phyloP scores from a whole-genome alignment of 2,888 invertebrate species.

The Acronicta psi region DNA sequence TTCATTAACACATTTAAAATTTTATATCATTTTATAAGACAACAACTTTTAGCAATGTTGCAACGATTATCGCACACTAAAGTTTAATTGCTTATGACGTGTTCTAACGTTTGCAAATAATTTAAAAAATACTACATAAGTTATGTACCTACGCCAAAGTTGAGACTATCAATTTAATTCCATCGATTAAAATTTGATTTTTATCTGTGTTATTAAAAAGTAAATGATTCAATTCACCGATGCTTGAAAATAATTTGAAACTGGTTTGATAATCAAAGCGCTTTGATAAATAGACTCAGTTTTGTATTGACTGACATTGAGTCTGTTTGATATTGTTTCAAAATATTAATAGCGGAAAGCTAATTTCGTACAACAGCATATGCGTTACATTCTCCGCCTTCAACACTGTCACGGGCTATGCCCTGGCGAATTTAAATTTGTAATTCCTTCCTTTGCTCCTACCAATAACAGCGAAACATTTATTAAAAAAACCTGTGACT shows the following conservation, averaged over 20 bases:
- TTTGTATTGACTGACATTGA: slow-evolving; percentile 3
- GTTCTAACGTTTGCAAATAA: slow-evolving; percentile 36
- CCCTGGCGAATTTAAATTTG: slow-evolving; percentile 87
- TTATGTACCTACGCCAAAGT: slow-evolving; percentile 16
- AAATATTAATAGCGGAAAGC: slow-evolving; percentile 28
- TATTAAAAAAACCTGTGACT: slow-evolving; percentile 79
- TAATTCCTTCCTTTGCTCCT: slow-evolving; percentile 80
- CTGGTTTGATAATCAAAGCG: slow-evolving; percentile 5
- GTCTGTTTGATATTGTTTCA: slow-evolving; percentile 1
- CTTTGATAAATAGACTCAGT: slow-evolving; percentile 15
- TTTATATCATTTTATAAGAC: slow-evolving; percentile 44
- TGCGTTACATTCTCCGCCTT: slow-evolving; percentile 83
- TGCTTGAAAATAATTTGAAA: slow-evolving; percentile 9
- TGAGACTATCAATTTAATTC: slow-evolving; percentile 18
- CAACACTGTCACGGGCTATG: slow-evolving; percentile 75
- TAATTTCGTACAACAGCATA: slow-evolving; percentile 72
- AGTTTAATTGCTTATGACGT: slow-evolving; percentile 47
- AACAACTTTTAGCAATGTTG: slow-evolving; percentile 43
- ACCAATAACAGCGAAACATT: slow-evolving; percentile 83
- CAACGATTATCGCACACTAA: slow-evolving; percentile 42
- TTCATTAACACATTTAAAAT: slow-evolving; percentile 47
- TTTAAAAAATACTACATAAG: slow-evolving; percentile 31
- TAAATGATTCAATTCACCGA: slow-evolving; percentile 27
- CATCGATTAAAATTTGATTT: slow-evolving; percentile 32
- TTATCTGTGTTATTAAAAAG: slow-evolving; percentile 29